Conservation (phyloP, 2,888 invertebrate species). For the Xestoiulus laeticollis region DNA sequence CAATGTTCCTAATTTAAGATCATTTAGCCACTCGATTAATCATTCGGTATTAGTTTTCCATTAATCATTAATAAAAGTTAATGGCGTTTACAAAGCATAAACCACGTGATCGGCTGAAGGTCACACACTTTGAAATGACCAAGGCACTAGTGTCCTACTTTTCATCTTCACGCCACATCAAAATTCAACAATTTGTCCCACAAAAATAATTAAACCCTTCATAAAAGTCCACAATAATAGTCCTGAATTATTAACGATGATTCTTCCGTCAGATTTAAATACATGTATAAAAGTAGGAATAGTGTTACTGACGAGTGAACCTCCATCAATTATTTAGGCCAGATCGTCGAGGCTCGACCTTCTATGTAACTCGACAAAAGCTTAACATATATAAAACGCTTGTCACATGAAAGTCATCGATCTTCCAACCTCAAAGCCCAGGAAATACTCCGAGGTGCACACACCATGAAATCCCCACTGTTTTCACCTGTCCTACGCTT, state of each 20-base stretch:
- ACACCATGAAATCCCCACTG: conserved; percentile 29
- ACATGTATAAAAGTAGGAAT: background rate
- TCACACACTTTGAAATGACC: background rate
- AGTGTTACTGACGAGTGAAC: background rate
- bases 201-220: background rate
- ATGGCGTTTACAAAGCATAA: background rate
- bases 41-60: background rate
- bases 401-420: conserved; percentile 36
- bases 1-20: background rate
- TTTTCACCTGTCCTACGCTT: conserved; percentile 35
- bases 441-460: background rate
- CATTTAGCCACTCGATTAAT: background rate
- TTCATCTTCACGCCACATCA: background rate
- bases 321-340: conserved; percentile 24
- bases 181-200: background rate
- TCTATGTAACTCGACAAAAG: background rate
- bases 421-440: conserved; percentile 15
- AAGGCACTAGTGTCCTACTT: background rate
- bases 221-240: background rate
- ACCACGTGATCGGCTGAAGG: background rate
- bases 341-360: background rate
- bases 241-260: background rate
- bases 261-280: conserved; percentile 18
- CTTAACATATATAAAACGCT: conserved; percentile 21
- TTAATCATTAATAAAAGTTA: background rate